Evolutionary conservation across 2,797 vertebrate species (phyloP).

Genomic region (Knipowitschia caucasica): DNA sequence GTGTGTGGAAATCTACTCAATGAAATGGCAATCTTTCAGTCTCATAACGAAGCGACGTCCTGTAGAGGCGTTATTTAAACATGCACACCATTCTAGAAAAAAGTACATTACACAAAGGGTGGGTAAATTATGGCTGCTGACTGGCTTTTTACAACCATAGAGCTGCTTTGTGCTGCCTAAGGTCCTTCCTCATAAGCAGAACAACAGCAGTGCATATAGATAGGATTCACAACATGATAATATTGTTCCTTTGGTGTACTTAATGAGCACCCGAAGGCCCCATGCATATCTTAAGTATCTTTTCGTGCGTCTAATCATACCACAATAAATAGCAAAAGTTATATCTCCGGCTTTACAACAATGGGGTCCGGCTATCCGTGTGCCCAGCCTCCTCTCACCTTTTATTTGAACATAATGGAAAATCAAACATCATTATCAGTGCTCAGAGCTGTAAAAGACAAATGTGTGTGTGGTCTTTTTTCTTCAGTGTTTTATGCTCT

Average conservation of each 20-base stretch:
- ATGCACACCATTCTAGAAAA: conserved; percentile 59
- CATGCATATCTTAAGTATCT: conserved; percentile 33
- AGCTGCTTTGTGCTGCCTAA: conserved; percentile 46
- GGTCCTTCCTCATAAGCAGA: conserved; percentile 46
- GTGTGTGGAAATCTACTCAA: conserved; percentile 59
- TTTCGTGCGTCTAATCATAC: conserved; percentile 38
- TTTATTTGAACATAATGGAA: conserved; percentile 68
- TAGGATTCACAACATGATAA: conserved; percentile 44
- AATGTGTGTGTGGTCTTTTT: conserved; percentile 68
- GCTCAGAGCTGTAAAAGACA: conserved; percentile 68
- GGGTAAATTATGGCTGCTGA: conserved; percentile 50
- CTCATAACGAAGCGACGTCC: conserved; percentile 70
- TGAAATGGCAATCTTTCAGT: conserved; percentile 68
- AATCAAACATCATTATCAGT: conserved; percentile 77
- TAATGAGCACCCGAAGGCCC: conserved; percentile 57
- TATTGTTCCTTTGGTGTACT: conserved; percentile 49
- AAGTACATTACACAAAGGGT: conserved; percentile 55
- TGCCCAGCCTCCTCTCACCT: conserved; percentile 46
- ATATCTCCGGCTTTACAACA: conserved; percentile 51
- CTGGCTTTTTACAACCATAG: conserved; percentile 51
- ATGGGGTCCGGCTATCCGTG: conserved; percentile 39
- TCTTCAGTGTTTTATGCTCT: conserved; percentile 64
- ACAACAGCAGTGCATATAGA: conserved; percentile 46
- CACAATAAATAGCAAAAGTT: conserved; percentile 46
- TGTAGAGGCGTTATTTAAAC: conserved; percentile 55